A percentile compares a stretch with the other conserved stretches of the same genome.
phyloP scores from a whole-genome alignment of 2,113 vertebrate species.

The Solenodon paradoxus region DNA sequence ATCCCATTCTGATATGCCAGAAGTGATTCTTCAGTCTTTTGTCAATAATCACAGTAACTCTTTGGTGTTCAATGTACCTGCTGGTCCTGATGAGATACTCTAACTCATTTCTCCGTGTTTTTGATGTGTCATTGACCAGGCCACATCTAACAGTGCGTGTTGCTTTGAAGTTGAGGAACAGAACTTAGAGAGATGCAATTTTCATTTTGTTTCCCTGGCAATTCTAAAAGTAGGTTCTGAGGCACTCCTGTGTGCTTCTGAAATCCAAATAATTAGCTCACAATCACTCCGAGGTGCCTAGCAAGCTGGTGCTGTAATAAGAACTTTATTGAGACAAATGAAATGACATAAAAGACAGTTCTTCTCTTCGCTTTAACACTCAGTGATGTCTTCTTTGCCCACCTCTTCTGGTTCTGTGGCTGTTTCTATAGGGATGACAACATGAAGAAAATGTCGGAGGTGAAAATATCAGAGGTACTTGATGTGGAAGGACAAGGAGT shows the following conservation, averaged over 20 bases:
- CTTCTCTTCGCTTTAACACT: background rate
- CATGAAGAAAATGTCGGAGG: too few relatives aligned
- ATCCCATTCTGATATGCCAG: background rate
- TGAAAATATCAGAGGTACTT: background rate
- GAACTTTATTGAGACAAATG: background rate
- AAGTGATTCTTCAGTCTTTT: background rate
- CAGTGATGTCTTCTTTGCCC: background rate
- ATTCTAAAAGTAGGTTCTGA: constrained; percentile 28
- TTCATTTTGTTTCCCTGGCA: background rate
- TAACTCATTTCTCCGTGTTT: background rate
- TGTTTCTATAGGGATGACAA: background rate
- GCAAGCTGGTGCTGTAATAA: background rate
- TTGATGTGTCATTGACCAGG: background rate
- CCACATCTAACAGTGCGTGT: background rate
- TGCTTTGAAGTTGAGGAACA: background rate
- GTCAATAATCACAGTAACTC: background rate
- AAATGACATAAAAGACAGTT: background rate
- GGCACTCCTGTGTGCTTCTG: background rate
- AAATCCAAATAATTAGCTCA: background rate
- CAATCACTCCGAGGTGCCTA: background rate
- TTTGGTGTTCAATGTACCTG: background rate
- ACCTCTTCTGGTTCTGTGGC: background rate
- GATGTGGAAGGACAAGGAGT: background rate
- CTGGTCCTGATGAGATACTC: background rate
- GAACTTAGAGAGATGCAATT: background rate